phyloP scores from a whole-genome alignment of 2,113 vertebrate genomes.

The Melospiza melodia region DNA sequence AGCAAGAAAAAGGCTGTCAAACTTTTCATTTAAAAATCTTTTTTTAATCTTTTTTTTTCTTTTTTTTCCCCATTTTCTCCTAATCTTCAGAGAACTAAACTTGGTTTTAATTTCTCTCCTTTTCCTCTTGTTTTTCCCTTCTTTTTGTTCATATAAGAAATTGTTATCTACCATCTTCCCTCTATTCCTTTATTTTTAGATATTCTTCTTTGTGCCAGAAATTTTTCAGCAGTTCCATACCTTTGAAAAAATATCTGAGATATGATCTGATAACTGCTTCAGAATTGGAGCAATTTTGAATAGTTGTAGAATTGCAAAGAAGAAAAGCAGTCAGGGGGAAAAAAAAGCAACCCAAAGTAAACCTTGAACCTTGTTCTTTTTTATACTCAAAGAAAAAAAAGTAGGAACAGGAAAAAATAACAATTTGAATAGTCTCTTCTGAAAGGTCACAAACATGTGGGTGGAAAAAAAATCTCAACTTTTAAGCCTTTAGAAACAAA shows the following conservation, averaged over 20 bases:
- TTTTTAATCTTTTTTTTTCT: neutral
- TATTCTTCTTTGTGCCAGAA: neutral
- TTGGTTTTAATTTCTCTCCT: neutral
- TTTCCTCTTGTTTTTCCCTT: neutral
- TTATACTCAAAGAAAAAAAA: neutral
- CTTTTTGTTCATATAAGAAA: neutral
- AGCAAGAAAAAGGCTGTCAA: neutral
- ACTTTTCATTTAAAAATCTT: neutral
- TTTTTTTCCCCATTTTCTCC: neutral
- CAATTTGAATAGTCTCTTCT: neutral
- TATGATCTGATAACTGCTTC: neutral
- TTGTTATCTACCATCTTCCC: neutral
- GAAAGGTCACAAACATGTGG: slow-evolving; percentile 29
- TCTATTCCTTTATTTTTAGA: neutral
- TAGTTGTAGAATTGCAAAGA: neutral
- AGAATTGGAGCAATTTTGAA: neutral
- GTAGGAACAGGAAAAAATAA: slow-evolving; percentile 16
- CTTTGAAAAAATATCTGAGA: neutral
- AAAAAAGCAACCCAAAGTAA: neutral
- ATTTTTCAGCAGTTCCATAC: neutral
- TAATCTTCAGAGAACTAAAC: neutral
- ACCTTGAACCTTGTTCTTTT: neutral
- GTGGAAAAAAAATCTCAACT: neutral
- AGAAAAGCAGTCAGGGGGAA: neutral
- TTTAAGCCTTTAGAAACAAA: neutral